These are phyloP conservation scores for Cryptotis parvus DNA, from an alignment of 2,113 vertebrate species.

Conservation along the genomic window DNA sequence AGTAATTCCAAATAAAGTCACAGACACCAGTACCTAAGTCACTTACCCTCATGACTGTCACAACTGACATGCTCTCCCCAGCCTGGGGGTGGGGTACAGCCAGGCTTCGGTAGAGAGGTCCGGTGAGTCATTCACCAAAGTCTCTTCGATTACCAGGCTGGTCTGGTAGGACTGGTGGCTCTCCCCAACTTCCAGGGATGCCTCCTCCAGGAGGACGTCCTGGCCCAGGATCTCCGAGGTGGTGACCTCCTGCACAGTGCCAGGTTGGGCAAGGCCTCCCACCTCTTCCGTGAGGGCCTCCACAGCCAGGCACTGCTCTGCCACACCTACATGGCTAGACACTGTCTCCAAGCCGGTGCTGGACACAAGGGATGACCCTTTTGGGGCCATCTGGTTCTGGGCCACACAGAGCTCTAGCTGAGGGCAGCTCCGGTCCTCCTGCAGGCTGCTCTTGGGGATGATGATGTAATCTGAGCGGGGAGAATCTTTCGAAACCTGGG, in stretches of 20 bases:
- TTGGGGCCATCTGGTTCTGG: constrained; percentile 72
- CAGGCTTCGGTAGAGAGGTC: constrained; percentile 76
- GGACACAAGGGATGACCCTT: constrained; percentile 79
- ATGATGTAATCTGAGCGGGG: constrained; percentile 94
- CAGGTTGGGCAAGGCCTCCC: constrained; percentile 78
- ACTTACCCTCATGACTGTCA: constrained; percentile 90
- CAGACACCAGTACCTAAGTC: neutral
- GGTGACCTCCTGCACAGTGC: constrained; percentile 83
- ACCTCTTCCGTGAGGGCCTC: constrained; percentile 89
- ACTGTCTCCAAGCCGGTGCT: constrained; percentile 82
- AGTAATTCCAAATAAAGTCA: constrained; percentile 2
- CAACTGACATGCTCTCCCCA: constrained; percentile 88
- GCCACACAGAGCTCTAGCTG: constrained; percentile 87
- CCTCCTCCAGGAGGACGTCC: constrained; percentile 88
- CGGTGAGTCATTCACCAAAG: constrained; percentile 81
- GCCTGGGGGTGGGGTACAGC: constrained; percentile 81
- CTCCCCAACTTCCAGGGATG: constrained; percentile 85
- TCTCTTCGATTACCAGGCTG: constrained; percentile 89
- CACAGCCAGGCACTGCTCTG: constrained; percentile 89
- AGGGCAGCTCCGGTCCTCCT: constrained; percentile 86
- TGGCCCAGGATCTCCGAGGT: constrained; percentile 86
- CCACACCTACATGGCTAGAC: constrained; percentile 84
- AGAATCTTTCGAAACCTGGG: constrained; percentile 98
- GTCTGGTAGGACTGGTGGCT: constrained; percentile 85
- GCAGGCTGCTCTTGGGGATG: constrained; percentile 90